Conservation (phyloP, 2,888 invertebrate genomes). For the Drosophila atripex region DNA sequence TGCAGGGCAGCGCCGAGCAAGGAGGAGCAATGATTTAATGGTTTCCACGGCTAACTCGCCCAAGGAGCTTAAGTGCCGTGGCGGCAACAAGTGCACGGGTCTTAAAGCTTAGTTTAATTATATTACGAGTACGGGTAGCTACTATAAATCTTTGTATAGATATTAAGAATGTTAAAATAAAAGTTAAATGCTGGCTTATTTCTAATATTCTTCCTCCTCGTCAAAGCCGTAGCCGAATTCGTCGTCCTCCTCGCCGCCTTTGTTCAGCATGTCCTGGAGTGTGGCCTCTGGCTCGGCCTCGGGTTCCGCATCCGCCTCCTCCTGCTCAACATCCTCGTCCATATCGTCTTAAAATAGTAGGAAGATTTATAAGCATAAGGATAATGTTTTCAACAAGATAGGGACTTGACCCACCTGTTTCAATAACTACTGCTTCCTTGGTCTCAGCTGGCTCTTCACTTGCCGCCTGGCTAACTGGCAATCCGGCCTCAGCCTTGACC, state of each 20-base stretch:
- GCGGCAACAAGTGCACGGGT: constrained; percentile 51
- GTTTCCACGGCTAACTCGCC: constrained; percentile 50
- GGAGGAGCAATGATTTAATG: constrained; percentile 69
- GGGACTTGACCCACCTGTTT: constrained; percentile 68
- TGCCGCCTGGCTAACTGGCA: constrained; percentile 67
- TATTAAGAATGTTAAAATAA: constrained; percentile 14
- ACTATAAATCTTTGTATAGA: constrained; percentile 21
- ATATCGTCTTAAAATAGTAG: constrained; percentile 67
- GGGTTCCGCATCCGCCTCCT: constrained; percentile 83
- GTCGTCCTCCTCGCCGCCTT: constrained; percentile 86
- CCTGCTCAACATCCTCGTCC: constrained; percentile 77
- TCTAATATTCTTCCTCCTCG: constrained; percentile 87
- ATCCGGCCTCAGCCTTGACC: constrained; percentile 74
- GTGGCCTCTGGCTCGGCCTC: constrained; percentile 85
- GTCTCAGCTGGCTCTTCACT: constrained; percentile 53
- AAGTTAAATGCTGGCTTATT: constrained; percentile 20
- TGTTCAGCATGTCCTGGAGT: constrained; percentile 86
- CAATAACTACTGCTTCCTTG: constrained; percentile 62
- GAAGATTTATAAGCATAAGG: background rate
- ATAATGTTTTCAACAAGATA: background rate
- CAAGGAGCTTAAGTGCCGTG: constrained; percentile 17
- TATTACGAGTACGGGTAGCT: constrained; percentile 40
- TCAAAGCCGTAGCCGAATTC: constrained; percentile 89
- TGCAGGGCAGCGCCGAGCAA: constrained; percentile 30
- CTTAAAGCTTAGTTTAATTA: constrained; percentile 58